Conservation (phyloP, 2,113 vertebrate genomes). For the Triplophysa tibetana region DNA sequence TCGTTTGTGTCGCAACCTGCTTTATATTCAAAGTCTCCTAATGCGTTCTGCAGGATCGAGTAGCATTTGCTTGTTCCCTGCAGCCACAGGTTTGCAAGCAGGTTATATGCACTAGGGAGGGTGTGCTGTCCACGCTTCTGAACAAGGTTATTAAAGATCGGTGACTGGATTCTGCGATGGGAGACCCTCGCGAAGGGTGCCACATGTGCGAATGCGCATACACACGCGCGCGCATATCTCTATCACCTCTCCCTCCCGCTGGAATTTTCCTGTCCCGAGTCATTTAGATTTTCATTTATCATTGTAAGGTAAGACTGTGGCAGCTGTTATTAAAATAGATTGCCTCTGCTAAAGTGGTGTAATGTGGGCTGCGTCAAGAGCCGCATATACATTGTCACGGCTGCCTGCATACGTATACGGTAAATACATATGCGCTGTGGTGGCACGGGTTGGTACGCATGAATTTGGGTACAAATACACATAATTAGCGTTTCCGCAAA, state of each 20-base stretch:
- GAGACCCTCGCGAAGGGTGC: conserved; percentile 58
- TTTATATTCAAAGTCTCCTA: conserved; percentile 27
- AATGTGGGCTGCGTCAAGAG: conserved; percentile 68
- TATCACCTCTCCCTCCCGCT: conserved; percentile 66
- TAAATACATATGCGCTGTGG: neutral
- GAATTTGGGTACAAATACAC: neutral
- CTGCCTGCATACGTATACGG: conserved; percentile 24
- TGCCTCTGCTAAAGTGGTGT: conserved; percentile 75
- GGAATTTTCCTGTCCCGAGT: conserved; percentile 77
- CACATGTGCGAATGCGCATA: neutral
- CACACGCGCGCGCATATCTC: conserved; percentile 59
- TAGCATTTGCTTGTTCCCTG: conserved; percentile 16
- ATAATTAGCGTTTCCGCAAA: conserved; percentile 1
- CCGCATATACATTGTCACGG: neutral
- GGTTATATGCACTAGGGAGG: conserved; percentile 54
- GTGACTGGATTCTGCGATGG: conserved; percentile 62
- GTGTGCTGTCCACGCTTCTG: conserved; percentile 74
- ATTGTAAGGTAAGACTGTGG: conserved; percentile 77
- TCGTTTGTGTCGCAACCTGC: conserved; percentile 30
- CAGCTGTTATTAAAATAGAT: conserved; percentile 83
- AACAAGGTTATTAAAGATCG: conserved; percentile 68
- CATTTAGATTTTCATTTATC: conserved; percentile 81
- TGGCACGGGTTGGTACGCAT: neutral
- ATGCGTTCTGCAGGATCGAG: conserved; percentile 9
- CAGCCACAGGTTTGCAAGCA: conserved; percentile 41